Conservation (phyloP, 2,888 invertebrate genomes). For the Dorcus parallelipipedus region DNA sequence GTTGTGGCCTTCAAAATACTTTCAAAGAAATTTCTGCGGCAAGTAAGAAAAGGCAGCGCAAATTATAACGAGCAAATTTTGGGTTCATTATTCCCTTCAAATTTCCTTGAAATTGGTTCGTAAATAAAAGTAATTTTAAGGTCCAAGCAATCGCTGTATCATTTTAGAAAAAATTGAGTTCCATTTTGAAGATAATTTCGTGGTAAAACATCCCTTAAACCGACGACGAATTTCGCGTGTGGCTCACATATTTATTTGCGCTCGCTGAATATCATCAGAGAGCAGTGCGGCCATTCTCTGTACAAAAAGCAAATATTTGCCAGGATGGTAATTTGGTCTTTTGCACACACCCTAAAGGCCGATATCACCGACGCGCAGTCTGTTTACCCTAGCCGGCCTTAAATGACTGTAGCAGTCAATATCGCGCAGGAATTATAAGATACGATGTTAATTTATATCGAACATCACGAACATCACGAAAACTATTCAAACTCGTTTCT, state of each 20-base stretch:
- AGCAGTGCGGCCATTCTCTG: slow-evolving; percentile 19
- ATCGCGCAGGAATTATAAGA: slow-evolving; percentile 2
- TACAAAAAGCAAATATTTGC: slow-evolving; percentile 30
- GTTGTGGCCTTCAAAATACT: too few species aligned
- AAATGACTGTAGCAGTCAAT: slow-evolving; percentile 22
- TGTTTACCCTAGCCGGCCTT: slow-evolving; percentile 24
- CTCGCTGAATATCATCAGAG: slow-evolving; percentile 17
- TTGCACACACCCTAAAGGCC: slow-evolving; percentile 26
- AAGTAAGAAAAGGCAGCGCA: too few species aligned
- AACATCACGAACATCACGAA: neutral
- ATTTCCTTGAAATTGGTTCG: too few species aligned
- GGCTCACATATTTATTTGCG: slow-evolving; percentile 17
- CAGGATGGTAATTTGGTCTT: slow-evolving; percentile 26
- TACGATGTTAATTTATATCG: neutral
- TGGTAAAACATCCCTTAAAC: too few species aligned
- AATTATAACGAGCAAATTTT: too few species aligned
- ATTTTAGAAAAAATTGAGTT: too few species aligned
- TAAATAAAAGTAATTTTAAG: too few species aligned
- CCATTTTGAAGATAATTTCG: too few species aligned
- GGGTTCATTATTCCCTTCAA: too few species aligned
- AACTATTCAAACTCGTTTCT: neutral
- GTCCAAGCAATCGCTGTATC: too few species aligned
- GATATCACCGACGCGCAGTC: slow-evolving; percentile 28
- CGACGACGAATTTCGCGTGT: too few species aligned
- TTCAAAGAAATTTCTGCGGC: too few species aligned